Evolutionary conservation across 2,797 vertebrate species (phyloP), one percentile per base, ranked within the genome.

Genomic region (Moxostoma hubbsi): DNA sequence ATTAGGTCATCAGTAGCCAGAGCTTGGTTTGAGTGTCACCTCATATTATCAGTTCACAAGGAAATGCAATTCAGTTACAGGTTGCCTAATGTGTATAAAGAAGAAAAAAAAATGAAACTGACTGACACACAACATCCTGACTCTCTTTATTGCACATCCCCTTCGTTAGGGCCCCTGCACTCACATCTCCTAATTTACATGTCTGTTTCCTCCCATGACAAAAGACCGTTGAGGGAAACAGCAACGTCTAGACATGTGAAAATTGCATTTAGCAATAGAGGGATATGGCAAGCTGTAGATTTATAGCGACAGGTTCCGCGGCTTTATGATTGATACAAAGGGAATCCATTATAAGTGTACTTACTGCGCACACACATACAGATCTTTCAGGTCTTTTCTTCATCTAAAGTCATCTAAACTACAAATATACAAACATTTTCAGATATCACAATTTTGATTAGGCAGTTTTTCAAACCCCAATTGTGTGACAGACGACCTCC

Each of bases 101-200:
- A 36, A 36, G 36, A 36, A 36, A 5, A 24, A 24, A 67, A 36
- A 6, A 54, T 11, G 0, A 43, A 58, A 55, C 36, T 13, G 47
- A 54, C 15, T 65, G 50, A 75, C 58, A 75, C 49, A 57, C 73
- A 49, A 66, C 15, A 16, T 75, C 73, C 63, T 66, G 62, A 66
- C 11, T 43, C 36, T 36, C 36, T 36, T 36, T 36, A 36, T 36
- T 36, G 36, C 36, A 36, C 36, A 36, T 36, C 36, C 36, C 36
- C 36, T 36, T 54, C 49, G 45, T 9, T 50, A 65, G 59, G 43
- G 24, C 53, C 46, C 76, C 4, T 36, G 36, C 36, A 36, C 3
- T 36, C 3, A 36, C 64, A 81, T 73, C 59, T 55, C 84, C 63
- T 73, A 36, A 64, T 83, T 81, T 76, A 81, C 72, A 69, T 79